A percentile compares a stretch with the other conserved stretches of the same genome.
These are phyloP conservation scores for Stenoptilia bipunctidactyla DNA, from an alignment of 2,888 invertebrate species.

Conservation along the genomic window DNA sequence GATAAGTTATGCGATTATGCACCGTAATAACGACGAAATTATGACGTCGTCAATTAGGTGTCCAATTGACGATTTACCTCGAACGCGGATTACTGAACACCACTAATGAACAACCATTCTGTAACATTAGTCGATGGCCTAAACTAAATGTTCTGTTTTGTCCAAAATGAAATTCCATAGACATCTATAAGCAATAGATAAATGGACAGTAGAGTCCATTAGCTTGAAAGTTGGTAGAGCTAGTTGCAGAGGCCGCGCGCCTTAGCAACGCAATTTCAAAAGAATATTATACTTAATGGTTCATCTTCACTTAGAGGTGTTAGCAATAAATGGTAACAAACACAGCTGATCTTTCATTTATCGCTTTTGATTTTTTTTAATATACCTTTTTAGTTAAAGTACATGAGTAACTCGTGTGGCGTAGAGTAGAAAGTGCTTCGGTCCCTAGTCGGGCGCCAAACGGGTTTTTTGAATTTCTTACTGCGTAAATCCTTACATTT, in stretches of 20 bases:
- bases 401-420: constrained; percentile 13
- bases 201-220: constrained; percentile 14
- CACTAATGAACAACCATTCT: no score
- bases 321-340: constrained; percentile 65
- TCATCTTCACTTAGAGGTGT: constrained; percentile 66
- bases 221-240: constrained; percentile 40
- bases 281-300: constrained; percentile 43
- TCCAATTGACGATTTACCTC: no score
- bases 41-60: no score
- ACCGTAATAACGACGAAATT: no score
- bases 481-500: constrained; percentile 21
- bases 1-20: no score
- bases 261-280: constrained; percentile 44
- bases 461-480: constrained; percentile 22
- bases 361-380: constrained; percentile 46
- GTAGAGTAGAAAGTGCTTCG: constrained; percentile 47
- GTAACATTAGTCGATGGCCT: no score
- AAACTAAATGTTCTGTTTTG: neutral
- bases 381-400: constrained; percentile 41
- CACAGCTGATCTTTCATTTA: constrained; percentile 67
- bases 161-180: constrained; percentile 20
- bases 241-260: constrained; percentile 53
- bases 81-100: no score
- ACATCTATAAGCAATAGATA: constrained; percentile 25
- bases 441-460: constrained; percentile 44